Evolutionary conservation across 2,888 invertebrate genomes (phyloP), one percentile per base, ranked within the genome.

Genomic region (Steinernema scapterisci): DNA sequence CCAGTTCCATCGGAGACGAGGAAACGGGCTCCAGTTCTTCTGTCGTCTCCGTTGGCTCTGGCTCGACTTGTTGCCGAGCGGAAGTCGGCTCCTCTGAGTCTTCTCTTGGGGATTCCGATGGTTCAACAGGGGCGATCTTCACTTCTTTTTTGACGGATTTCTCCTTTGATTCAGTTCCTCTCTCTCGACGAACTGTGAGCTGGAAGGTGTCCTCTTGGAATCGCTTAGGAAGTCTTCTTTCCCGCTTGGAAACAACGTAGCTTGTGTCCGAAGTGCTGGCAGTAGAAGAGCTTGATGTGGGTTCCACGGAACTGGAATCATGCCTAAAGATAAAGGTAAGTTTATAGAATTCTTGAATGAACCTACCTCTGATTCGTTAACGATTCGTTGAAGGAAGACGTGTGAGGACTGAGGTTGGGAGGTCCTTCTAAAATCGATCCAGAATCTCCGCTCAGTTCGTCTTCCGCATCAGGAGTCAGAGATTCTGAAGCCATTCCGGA

Each of bases 391-490:
- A 25, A 54, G 23, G 25, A 19, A 5, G 54, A 54, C 27, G 38
- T 5, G 16, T 63, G 63, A 16, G 63, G 63, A 31, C 63, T 63
- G 27, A 63, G 63, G 3, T 27, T 3, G 7, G 63, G 63, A 63
- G 63, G 63, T 5, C 27, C 31, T 16, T 63, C 63, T 2, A 11
- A 11, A 3, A 16, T 63, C 1, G 63, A 63, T 9, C 16, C 31
- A 31, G 63, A 63, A 31, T 63, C 63, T 6, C 7, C 31, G 16
- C 7, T 31, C 7, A 16, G 13, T 3, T 63, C 63, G 5, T 25
- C 16, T 3, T 27, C 31, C 5, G 23, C 23, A 3, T 21, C 21
- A 3, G 52, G 21, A 52, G 52, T 21, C 2, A 3, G 23, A 11
- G 23, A n/a, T 21, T 52, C 52, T 11, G 52, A 23, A 11, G 9